phyloP scores from a whole-genome alignment of 2,113 vertebrate species.

The Nothocercus julius region DNA sequence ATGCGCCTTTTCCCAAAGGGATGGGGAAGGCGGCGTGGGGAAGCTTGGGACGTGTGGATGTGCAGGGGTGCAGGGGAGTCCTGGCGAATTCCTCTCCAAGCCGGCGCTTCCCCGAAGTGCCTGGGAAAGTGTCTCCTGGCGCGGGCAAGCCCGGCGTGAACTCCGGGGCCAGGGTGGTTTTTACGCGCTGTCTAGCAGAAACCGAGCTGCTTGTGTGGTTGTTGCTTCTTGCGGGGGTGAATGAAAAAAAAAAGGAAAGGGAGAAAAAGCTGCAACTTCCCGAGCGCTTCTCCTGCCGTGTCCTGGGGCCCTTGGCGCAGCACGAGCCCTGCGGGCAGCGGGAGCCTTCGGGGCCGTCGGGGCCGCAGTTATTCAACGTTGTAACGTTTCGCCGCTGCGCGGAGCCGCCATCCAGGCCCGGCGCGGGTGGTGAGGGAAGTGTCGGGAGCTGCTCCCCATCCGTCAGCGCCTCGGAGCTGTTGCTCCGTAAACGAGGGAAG shows the following conservation, averaged over 20 bases:
- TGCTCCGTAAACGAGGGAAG: slow-evolving; percentile 68
- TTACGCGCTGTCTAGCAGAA: slow-evolving; percentile 19
- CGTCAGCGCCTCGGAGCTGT: slow-evolving; percentile 68
- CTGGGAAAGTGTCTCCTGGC: not conserved
- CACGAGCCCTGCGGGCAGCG: slow-evolving; percentile 24
- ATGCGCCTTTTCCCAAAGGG: not conserved
- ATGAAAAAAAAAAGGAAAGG: too few relatives aligned
- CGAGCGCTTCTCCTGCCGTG: not conserved
- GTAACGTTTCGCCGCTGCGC: slow-evolving; percentile 17
- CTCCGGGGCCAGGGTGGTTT: slow-evolving; percentile 24
- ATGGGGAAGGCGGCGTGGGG: not conserved
- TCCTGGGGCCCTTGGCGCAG: not conserved
- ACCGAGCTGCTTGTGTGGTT: not conserved
- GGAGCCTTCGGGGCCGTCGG: not conserved
- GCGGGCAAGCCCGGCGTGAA: too few relatives aligned
- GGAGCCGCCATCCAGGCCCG: not conserved
- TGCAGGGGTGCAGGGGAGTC: not conserved
- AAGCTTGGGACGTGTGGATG: not conserved
- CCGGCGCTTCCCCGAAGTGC: slow-evolving; percentile 23
- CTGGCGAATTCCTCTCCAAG: not conserved
- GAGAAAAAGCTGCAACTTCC: not conserved
- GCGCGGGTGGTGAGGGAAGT: not conserved
- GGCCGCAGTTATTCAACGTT: too few relatives aligned
- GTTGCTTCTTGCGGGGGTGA: not conserved
- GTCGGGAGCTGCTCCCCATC: slow-evolving; percentile 59